Evolutionary conservation across 2,797 vertebrate species (phyloP).

Genomic region (Apogon hyalosoma): DNA sequence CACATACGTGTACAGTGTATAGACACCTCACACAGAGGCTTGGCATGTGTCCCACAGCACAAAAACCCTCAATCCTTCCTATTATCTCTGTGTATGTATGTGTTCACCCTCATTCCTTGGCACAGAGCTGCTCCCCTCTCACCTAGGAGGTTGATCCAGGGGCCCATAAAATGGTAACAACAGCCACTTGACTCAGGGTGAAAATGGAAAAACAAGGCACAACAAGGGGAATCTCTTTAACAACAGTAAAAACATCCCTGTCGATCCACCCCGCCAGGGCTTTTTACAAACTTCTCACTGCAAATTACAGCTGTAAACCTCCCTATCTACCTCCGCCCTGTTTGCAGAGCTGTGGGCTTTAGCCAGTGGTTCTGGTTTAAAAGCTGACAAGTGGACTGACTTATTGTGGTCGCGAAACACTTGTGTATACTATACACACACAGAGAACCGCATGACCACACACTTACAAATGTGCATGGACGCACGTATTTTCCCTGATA

Average conservation of each 20-base stretch:
- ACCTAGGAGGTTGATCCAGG: slow-evolving; percentile 50
- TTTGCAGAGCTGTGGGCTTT: slow-evolving; percentile 51
- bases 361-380: slow-evolving; percentile 63
- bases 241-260: slow-evolving; percentile 29
- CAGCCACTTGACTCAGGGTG: slow-evolving; percentile 53
- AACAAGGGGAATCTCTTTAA: slow-evolving; percentile 45
- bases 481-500: slow-evolving; percentile 26
- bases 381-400: slow-evolving; percentile 73
- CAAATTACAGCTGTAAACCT: slow-evolving; percentile 50
- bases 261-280: slow-evolving; percentile 2
- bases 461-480: slow-evolving; percentile 32
- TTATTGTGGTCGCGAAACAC: slow-evolving; percentile 69
- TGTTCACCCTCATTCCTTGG: slow-evolving; percentile 33
- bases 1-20: slow-evolving; percentile 21
- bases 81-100: slow-evolving; percentile 22
- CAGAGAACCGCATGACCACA: slow-evolving; percentile 26
- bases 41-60: slow-evolving; percentile 42
- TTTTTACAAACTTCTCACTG: slow-evolving; percentile 44
- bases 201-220: slow-evolving; percentile 62
- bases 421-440: slow-evolving; percentile 3
- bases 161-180: slow-evolving; percentile 61
- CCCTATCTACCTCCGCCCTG: slow-evolving; percentile 24
- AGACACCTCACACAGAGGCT: slow-evolving; percentile 48
- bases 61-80: slow-evolving; percentile 29
- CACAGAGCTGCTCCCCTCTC: slow-evolving; percentile 42